These are phyloP conservation scores for Helogale parvula DNA, from an alignment of 2,113 vertebrate genomes.

Conservation along the genomic window DNA sequence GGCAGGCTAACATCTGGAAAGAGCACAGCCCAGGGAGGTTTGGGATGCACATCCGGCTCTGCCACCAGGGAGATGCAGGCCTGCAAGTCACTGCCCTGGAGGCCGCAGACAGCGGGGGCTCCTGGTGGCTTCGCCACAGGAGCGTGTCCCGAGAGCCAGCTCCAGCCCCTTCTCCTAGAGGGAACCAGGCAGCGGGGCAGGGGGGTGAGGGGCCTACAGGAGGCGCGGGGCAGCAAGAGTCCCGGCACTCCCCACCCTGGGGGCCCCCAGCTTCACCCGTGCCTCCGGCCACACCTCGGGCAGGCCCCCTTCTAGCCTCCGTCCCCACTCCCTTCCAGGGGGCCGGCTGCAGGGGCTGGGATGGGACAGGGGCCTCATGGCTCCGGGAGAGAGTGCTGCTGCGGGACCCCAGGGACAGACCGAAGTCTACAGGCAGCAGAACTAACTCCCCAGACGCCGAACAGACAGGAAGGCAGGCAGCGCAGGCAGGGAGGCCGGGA, in stretches of 20 bases:
- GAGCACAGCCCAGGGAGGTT: accelerated
- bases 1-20: too few species aligned
- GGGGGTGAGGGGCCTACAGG: neutral
- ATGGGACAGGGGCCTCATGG: neutral
- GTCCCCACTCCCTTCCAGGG: neutral
- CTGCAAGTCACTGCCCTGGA: accelerated
- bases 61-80: accelerated
- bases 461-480: too few species aligned
- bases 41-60: too few species aligned
- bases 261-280: neutral
- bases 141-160: too few species aligned
- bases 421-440: neutral
- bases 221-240: too few species aligned
- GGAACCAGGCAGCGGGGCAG: neutral
- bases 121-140: accelerated
- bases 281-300: accelerated
- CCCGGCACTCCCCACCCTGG: too few species aligned
- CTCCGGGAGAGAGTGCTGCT: neutral
- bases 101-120: accelerated
- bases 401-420: neutral
- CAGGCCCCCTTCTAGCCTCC: neutral
- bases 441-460: neutral
- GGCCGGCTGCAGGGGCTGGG: neutral
- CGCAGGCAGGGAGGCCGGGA: too few species aligned
- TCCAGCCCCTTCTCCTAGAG: too few species aligned